Percentiles rank a stretch among this genome's conserved stretches.
phyloP scores from a whole-genome alignment of 2,113 vertebrate genomes.

The Paraplagusia blochii region DNA sequence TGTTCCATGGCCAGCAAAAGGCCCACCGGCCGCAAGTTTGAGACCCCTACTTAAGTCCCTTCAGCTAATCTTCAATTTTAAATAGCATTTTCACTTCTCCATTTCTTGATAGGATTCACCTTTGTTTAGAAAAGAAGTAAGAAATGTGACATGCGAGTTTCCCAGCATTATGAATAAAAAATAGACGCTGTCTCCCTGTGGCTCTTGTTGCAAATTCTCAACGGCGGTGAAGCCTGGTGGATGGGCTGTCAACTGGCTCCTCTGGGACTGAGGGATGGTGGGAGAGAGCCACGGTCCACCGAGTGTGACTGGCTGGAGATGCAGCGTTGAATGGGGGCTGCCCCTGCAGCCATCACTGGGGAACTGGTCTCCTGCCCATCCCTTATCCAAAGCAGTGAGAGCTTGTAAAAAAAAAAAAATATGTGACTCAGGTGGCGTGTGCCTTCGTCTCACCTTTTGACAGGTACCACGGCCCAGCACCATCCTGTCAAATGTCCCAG shows the following conservation, averaged over 20 bases:
- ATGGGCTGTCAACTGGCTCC: constrained; percentile 55
- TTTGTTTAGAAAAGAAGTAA: background rate
- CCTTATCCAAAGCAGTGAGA: constrained; percentile 23
- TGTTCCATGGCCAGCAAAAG: too few species aligned
- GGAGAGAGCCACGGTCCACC: constrained; percentile 50
- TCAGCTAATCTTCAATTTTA: background rate
- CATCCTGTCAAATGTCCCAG: constrained; percentile 31
- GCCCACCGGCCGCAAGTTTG: too few species aligned
- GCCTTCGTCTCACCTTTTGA: constrained; percentile 54
- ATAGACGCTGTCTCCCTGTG: constrained; percentile 15
- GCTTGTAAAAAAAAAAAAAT: constrained; percentile 21
- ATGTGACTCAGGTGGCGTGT: constrained; percentile 39
- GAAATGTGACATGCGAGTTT: constrained; percentile 12
- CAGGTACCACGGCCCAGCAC: constrained; percentile 57
- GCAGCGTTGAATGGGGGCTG: constrained; percentile 39
- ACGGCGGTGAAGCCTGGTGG: constrained; percentile 18
- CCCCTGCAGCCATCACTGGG: constrained; percentile 33
- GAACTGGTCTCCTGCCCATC: constrained; percentile 27
- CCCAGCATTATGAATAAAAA: constrained; percentile 23
- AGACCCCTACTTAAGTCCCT: too few species aligned
- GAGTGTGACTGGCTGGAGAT: constrained; percentile 60
- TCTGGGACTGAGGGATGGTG: constrained; percentile 49
- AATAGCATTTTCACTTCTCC: constrained; percentile 10
- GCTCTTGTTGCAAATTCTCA: constrained; percentile 54
- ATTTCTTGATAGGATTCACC: background rate